These are phyloP conservation scores for Atherix ibis DNA, from an alignment of 2,888 invertebrate species.

Conservation along the genomic window DNA sequence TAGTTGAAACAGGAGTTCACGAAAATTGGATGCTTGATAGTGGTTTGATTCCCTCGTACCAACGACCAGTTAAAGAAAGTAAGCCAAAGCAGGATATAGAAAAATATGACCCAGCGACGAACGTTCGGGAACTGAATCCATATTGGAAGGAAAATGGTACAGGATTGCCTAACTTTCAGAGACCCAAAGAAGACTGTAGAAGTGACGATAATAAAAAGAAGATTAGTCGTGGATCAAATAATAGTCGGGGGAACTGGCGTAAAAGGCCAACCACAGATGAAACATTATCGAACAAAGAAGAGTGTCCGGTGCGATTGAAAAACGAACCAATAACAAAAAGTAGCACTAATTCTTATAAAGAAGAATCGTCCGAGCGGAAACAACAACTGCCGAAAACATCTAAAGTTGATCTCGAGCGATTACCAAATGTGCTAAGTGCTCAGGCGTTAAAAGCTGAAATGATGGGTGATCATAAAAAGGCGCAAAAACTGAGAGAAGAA, in stretches of 20 bases:
- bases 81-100: constrained; percentile 38
- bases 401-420: background rate
- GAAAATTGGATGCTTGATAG: background rate
- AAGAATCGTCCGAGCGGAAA: too few species aligned
- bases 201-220: constrained; percentile 8
- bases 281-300: too few species aligned
- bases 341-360: too few species aligned
- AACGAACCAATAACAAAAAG: too few species aligned
- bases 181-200: constrained; percentile 29
- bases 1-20: too few species aligned
- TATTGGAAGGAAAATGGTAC: constrained; percentile 83
- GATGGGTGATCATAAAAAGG: constrained; percentile 60
- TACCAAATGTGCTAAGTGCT: constrained; percentile 45
- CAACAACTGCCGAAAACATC: too few species aligned
- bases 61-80: constrained; percentile 28
- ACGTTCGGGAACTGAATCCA: constrained; percentile 70
- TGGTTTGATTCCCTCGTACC: background rate
- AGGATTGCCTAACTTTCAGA: constrained; percentile 50
- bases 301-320: too few species aligned
- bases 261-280: constrained; percentile 10
- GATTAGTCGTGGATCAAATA: background rate
- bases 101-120: constrained; percentile 53
- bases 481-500: constrained; percentile 53
- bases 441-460: constrained; percentile 90
- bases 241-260: constrained; percentile 14